Percentiles rank a stretch among this genome's conserved stretches.
These are phyloP conservation scores for Lypha dubia DNA, from an alignment of 2,888 invertebrate species.

Conservation along the genomic window DNA sequence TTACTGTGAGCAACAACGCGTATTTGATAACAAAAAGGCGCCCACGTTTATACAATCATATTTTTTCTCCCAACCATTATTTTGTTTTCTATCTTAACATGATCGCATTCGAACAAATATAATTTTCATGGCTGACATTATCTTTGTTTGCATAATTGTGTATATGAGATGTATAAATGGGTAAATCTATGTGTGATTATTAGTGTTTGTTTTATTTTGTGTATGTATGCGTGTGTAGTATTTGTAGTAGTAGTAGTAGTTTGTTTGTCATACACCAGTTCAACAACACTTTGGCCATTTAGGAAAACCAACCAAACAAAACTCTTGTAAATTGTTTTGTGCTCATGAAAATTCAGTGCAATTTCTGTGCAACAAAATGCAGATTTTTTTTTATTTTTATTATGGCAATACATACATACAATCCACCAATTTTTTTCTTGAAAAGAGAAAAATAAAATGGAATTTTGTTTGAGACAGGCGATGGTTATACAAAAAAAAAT, in stretches of 20 bases:
- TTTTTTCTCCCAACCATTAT: conserved; percentile 57
- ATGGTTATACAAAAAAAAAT: conserved; percentile 5
- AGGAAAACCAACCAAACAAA: conserved; percentile 63
- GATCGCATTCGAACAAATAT: conserved; percentile 61
- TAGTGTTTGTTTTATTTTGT: not conserved
- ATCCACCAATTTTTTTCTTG: conserved; percentile 1
- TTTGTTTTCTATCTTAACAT: conserved; percentile 64
- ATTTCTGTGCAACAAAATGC: conserved; percentile 44
- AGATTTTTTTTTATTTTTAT: conserved; percentile 46
- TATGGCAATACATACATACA: not conserved
- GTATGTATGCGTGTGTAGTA: not conserved
- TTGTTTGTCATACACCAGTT: conserved; percentile 61
- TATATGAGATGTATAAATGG: not conserved
- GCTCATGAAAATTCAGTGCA: conserved; percentile 42
- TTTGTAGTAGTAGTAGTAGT: not conserved
- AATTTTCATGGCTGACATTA: conserved; percentile 49
- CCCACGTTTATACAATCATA: conserved; percentile 63
- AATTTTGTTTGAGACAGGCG: conserved; percentile 27
- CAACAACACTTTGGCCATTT: conserved; percentile 69
- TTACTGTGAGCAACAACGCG: conserved; percentile 2
- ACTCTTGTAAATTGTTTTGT: conserved; percentile 50
- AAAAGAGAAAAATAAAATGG: conserved; percentile 16
- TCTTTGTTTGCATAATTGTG: not conserved
- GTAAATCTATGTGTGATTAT: not conserved
- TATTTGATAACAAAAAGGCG: conserved; percentile 54